A percentile compares a stretch with the other conserved stretches of the same genome.
Evolutionary conservation across 2,113 vertebrate species (phyloP).

Genomic region (Ictalurus punctatus): DNA sequence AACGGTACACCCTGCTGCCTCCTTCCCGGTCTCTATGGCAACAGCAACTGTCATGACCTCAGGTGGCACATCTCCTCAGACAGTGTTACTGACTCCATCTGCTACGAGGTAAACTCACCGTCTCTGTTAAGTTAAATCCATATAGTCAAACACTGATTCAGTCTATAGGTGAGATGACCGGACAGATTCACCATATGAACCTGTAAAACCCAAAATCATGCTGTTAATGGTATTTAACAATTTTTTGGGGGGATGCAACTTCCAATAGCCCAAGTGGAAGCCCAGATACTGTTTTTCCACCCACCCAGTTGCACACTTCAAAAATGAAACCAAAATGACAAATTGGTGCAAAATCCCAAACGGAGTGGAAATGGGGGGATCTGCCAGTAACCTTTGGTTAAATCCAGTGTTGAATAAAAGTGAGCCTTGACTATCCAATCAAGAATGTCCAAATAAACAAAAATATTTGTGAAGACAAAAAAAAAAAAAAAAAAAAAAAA

Average conservation of each 20-base stretch:
- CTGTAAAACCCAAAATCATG: neutral
- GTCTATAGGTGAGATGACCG: neutral
- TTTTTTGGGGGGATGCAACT: no score
- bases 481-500: no score
- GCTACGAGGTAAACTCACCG: constrained; percentile 77
- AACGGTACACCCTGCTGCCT: constrained; percentile 71
- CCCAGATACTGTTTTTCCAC: neutral
- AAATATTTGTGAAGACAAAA: no score
- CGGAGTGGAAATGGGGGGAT: no score
- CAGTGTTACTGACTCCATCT: constrained; percentile 82
- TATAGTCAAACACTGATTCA: neutral
- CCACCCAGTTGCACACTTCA: no score
- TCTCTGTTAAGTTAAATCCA: neutral
- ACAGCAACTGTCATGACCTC: constrained; percentile 75
- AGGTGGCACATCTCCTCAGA: constrained; percentile 77
- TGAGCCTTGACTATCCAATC: neutral
- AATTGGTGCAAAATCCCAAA: neutral
- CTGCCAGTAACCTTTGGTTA: no score
- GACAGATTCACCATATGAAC: neutral
- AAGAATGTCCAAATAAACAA: neutral
- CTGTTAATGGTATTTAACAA: no score
- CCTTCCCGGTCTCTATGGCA: constrained; percentile 79
- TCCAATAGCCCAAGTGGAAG: no score
- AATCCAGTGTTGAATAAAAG: no score
- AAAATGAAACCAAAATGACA: no score